Evolutionary conservation across 2,113 vertebrate genomes (phyloP), one percentile per base, ranked within the genome.

Genomic region (Phoenicopterus ruber): DNA sequence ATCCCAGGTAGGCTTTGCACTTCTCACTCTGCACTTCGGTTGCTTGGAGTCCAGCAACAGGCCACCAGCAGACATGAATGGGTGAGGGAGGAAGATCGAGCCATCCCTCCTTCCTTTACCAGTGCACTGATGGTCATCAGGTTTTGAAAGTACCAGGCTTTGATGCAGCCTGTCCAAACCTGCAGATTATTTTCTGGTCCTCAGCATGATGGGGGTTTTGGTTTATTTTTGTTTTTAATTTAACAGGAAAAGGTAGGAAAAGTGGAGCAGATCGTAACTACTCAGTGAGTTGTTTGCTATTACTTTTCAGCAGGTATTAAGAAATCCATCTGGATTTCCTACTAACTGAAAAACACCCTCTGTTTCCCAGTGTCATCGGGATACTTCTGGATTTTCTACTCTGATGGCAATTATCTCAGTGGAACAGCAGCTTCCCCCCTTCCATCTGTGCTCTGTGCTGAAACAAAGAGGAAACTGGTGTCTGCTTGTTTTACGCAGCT

Each of bases 401-500:
- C 4, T 90, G 80, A 95, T 72, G 17, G 61, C 95, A 97, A 97
- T 98, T 96, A 97, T 98, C 94, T 97, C 86, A 63, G 77, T 95
- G 95, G 97, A 93, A 76, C 91, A 93, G 90, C 87, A 91, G 61
- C 86, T 95, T 93, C 67, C 81, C 71, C 77, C 32, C 62, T 86
- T 82, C 86, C 89, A 96, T 92, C 90, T 90, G 50, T 79, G 86
- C 90, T 95, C 88, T 89, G 46, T 20, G 7, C 82, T 97, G 96
- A 98, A 96, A 98, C 96, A 98, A 98, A 97, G 93, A 96, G 81
- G 83, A 97, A 97, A 97, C 86, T 72, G 57, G 86, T 96, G 96
- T 96, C 96, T 95, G 82, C 93, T 98, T 96, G 78, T 98, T 98
- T 98, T 98, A 97, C 38, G 7, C 95, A 96, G 97, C 97, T 97